These are phyloP conservation scores for Drosophila koepferae DNA, from an alignment of 2,888 invertebrate genomes.

Conservation along the genomic window DNA sequence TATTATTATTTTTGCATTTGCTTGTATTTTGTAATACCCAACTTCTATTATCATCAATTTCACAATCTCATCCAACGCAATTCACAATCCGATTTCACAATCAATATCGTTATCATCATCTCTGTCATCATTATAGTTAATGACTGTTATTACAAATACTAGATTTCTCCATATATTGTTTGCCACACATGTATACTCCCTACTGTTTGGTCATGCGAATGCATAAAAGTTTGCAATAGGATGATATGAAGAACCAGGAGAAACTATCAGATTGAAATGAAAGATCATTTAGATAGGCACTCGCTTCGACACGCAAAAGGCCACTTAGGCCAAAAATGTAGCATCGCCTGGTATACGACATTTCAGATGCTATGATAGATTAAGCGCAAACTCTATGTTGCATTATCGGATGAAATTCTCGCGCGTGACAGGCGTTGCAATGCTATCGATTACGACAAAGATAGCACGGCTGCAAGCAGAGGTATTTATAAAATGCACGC, in stretches of 20 bases:
- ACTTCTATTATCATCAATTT: not conserved
- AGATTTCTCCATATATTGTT: not conserved
- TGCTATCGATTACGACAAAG: conserved; percentile 70
- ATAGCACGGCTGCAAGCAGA: conserved; percentile 21
- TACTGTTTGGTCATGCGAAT: conserved; percentile 13
- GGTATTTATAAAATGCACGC: conserved; percentile 69
- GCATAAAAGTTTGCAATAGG: conserved; percentile 9
- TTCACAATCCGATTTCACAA: too few species aligned
- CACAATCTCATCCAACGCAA: too few species aligned
- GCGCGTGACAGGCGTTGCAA: conserved; percentile 77
- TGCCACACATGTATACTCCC: conserved; percentile 21
- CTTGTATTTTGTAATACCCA: too few species aligned
- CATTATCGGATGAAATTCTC: conserved; percentile 71
- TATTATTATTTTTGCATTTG: not conserved
- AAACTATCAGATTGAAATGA: conserved; percentile 40
- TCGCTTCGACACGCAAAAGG: conserved; percentile 69
- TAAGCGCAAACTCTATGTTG: conserved; percentile 34
- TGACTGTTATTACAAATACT: not conserved
- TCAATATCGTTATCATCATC: not conserved
- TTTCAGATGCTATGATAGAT: conserved; percentile 59
- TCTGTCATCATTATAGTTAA: not conserved
- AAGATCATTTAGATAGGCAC: conserved; percentile 55
- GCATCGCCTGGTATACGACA: conserved; percentile 49
- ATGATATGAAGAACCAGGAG: not conserved
- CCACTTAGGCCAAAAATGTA: conserved; percentile 80